Percentiles rank a stretch among this genome's conserved stretches.
Evolutionary conservation across 2,888 invertebrate genomes (phyloP).

Genomic region (Rhamphomyia laevipes): DNA sequence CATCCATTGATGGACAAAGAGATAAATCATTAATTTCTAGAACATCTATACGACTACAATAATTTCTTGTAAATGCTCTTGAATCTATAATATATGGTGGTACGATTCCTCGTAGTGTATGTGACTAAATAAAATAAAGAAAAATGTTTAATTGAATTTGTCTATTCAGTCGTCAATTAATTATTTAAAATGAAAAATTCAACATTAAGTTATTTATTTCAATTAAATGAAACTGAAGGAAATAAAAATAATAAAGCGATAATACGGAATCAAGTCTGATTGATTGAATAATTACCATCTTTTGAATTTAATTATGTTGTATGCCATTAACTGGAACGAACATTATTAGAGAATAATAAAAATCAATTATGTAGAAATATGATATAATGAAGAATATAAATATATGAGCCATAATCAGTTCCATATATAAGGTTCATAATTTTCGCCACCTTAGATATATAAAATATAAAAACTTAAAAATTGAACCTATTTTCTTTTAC

Average conservation of each 20-base stretch:
- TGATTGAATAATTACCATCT: neutral
- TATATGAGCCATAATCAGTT: no score
- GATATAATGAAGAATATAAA: no score
- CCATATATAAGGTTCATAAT: no score
- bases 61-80: slow-evolving; percentile 19
- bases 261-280: neutral
- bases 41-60: slow-evolving; percentile 21
- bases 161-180: neutral
- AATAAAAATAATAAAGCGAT: neutral
- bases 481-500: no score
- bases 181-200: no score
- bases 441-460: no score
- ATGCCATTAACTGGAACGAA: neutral
- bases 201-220: no score
- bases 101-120: slow-evolving; percentile 9
- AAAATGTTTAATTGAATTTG: neutral
- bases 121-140: neutral
- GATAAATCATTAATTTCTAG: slow-evolving; percentile 21
- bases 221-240: neutral
- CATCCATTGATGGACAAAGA: slow-evolving; percentile 16
- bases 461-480: no score
- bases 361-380: no score
- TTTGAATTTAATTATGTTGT: neutral
- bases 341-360: no score
- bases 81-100: slow-evolving; percentile 19